Evolutionary conservation across 2,797 vertebrate species (phyloP), one percentile per base, ranked within the genome.

Genomic region (Siniperca scherzeri): DNA sequence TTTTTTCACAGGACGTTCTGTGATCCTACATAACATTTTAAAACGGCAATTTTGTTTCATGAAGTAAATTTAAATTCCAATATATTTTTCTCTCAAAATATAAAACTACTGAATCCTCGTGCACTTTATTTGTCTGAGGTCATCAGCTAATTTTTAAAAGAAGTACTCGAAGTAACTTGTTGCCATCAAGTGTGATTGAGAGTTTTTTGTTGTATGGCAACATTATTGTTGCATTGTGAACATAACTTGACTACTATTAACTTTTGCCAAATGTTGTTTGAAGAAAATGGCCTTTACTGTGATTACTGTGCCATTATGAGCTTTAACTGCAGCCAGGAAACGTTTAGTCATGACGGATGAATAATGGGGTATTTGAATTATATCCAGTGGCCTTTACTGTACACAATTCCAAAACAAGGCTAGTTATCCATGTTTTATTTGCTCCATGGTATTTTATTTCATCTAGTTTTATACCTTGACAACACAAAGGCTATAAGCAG

Each of bases 371-470:
- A 73, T 91, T 80, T 91, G n/a, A 84, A 59, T 79, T 50, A 33
- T 87, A 87, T 90, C 85, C 68, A 82, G 93, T 90, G 92, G 93
- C 94, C 94, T 95, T 95, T 89, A 83, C 59, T 80, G 79, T 79
- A 83, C 80, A 79, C 78, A 74, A 75, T 74, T 50, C 40, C 62
- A 59, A 84, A 84, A 75, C 60, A 50, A 82, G 71, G 74, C 62
- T 79, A 62, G 55, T 74, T 84, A 71, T 64, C 38, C 30, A 78
- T 78, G 70, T 76, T 88, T 68, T 48, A 73, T 78, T 90, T 74
- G 71, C 72, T 57, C 50, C 12, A 70, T 70, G 30, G 30, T 81
- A 75, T 83, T 84, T 88, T 52, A 44, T 82, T 80, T 38, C 14
- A 33, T 33, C 30, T 40, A 72, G 50, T 80, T 91, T 87, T 82